Evolutionary conservation across 64 coral and sea anemone genomes (phyloP).

Genomic region (Orbicella faveolata): DNA sequence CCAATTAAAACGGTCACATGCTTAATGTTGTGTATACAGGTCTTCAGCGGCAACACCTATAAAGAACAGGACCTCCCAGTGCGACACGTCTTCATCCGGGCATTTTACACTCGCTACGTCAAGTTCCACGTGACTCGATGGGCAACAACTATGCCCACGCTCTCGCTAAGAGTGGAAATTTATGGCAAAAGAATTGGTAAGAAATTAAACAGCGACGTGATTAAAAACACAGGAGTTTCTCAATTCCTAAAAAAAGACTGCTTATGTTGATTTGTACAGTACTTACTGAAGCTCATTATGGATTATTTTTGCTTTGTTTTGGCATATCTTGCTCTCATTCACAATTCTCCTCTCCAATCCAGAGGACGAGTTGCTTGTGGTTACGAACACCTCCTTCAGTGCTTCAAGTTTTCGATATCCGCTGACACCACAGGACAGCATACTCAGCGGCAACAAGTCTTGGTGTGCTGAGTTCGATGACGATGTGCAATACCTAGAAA

Average conservation of each 20-base stretch:
- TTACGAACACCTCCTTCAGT: background rate
- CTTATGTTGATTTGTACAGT: background rate
- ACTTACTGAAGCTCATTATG: background rate
- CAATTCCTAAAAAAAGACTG: background rate
- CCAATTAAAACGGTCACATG: too few relatives aligned
- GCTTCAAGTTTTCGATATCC: conserved; percentile 21
- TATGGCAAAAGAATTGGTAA: conserved; percentile 26
- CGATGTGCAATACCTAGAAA: conserved; percentile 48
- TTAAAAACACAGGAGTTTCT: too few relatives aligned
- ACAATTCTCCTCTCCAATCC: background rate
- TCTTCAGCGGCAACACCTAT: background rate
- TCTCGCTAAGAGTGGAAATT: conserved; percentile 13
- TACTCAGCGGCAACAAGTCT: conserved; percentile 30
- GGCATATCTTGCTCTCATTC: background rate
- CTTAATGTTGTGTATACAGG: background rate
- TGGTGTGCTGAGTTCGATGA: conserved; percentile 71
- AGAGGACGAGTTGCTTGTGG: background rate
- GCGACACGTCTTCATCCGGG: background rate
- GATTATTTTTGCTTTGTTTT: too few relatives aligned
- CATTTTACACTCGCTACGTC: conserved; percentile 5
- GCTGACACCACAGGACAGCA: background rate
- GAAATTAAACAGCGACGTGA: background rate
- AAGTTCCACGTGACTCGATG: conserved; percentile 13
- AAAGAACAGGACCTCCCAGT: background rate
- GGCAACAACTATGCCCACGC: background rate